phyloP scores from a whole-genome alignment of 2,797 vertebrate species.

The Argentina silus region DNA sequence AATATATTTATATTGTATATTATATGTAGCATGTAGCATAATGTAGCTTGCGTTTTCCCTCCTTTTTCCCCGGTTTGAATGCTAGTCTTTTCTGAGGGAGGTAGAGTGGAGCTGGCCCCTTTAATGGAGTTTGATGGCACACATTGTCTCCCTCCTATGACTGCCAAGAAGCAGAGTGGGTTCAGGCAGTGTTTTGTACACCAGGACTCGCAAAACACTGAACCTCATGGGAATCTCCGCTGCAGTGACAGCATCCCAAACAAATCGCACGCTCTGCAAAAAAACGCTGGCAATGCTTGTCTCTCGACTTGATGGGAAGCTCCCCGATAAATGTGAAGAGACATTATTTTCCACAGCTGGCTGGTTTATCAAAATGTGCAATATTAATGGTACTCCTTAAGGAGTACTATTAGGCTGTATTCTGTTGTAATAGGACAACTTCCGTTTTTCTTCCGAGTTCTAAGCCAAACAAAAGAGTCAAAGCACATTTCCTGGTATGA shows the following conservation, averaged over 20 bases:
- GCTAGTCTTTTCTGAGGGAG: constrained; percentile 11
- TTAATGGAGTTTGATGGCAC: constrained; percentile 68
- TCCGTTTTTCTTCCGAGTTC: too few species aligned
- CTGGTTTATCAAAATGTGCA: constrained; percentile 44
- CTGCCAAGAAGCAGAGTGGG: constrained; percentile 59
- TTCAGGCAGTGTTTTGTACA: constrained; percentile 52
- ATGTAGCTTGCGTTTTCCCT: background rate
- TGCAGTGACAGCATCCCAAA: constrained; percentile 65
- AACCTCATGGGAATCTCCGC: constrained; percentile 64
- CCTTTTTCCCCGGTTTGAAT: background rate
- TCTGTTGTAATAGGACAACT: background rate
- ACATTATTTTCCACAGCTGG: constrained; percentile 38
- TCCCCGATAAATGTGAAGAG: constrained; percentile 53
- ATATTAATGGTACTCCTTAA: constrained; percentile 56
- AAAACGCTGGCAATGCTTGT: constrained; percentile 12
- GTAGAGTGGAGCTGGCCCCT: constrained; percentile 49
- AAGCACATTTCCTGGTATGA: too few species aligned
- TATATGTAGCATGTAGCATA: background rate
- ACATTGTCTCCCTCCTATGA: constrained; percentile 62
- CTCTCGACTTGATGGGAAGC: constrained; percentile 47
- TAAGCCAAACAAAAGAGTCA: background rate
- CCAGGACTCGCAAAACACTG: constrained; percentile 60
- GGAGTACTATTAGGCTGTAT: constrained; percentile 22
- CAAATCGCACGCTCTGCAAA: constrained; percentile 63
- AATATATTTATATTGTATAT: background rate